A percentile compares a stretch with the other conserved stretches of the same genome.
Conservation (phyloP, 2,888 invertebrate genomes). For the Idaea straminata region DNA sequence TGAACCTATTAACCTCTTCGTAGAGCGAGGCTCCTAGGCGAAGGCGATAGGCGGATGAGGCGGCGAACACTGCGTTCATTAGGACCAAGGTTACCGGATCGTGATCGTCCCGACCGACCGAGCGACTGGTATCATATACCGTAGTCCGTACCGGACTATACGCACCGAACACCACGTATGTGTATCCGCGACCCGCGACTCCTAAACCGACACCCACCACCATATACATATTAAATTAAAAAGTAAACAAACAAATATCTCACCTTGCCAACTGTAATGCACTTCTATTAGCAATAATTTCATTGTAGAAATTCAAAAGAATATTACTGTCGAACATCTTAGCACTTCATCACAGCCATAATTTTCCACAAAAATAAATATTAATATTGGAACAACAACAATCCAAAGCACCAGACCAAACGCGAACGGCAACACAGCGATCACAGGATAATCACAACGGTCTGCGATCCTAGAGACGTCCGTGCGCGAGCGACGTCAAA, state of each 20-base stretch:
- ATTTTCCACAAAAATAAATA: constrained; percentile 56
- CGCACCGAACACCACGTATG: constrained; percentile 15
- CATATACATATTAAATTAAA: constrained; percentile 51
- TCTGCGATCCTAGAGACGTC: constrained; percentile 74
- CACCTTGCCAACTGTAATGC: constrained; percentile 79
- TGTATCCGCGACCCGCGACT: constrained; percentile 30
- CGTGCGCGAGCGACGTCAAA: constrained; percentile 78
- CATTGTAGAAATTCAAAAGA: constrained; percentile 77
- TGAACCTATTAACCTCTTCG: constrained; percentile 80
- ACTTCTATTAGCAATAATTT: constrained; percentile 73
- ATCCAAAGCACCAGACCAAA: constrained; percentile 71
- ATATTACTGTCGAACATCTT: constrained; percentile 77
- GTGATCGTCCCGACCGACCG: constrained; percentile 55
- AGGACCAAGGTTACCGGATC: constrained; percentile 69
- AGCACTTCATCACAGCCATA: constrained; percentile 78
- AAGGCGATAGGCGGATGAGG: constrained; percentile 77
- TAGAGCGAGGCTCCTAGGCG: constrained; percentile 70
- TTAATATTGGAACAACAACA: constrained; percentile 61
- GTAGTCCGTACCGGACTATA: constrained; percentile 5
- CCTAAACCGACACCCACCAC: constrained; percentile 38
- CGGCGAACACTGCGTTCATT: constrained; percentile 73
- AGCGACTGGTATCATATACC: constrained; percentile 22
- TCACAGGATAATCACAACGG: constrained; percentile 75
- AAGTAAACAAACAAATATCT: constrained; percentile 68
- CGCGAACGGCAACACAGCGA: constrained; percentile 50